These are phyloP conservation scores for Littorina saxatilis DNA, from an alignment of 1,140 invertebrate species.

Conservation along the genomic window DNA sequence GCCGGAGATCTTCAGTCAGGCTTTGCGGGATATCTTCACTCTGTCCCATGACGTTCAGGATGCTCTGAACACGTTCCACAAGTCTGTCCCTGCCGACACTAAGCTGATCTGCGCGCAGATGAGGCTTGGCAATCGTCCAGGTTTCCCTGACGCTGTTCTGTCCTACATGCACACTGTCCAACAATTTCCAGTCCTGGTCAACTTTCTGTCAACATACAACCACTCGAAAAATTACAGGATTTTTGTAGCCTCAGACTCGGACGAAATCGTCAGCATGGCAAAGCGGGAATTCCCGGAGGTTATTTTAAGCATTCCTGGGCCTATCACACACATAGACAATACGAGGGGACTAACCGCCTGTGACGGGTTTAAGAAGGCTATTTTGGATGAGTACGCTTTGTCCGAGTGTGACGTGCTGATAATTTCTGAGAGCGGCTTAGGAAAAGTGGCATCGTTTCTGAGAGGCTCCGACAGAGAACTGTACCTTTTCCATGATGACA, in stretches of 20 bases:
- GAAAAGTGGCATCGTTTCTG: slow-evolving; percentile 38
- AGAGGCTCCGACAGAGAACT: slow-evolving; percentile 25
- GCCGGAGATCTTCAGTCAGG: slow-evolving; percentile 26
- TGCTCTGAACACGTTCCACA: not conserved
- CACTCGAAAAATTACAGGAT: slow-evolving; percentile 27
- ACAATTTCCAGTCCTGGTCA: slow-evolving; percentile 1
- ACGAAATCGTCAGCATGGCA: slow-evolving; percentile 30
- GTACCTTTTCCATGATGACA: slow-evolving; percentile 34
- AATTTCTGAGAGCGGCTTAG: slow-evolving; percentile 42
- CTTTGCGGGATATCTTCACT: not conserved
- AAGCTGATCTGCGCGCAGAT: slow-evolving; percentile 48
- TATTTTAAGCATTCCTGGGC: slow-evolving; percentile 32
- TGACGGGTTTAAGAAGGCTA: slow-evolving; percentile 40
- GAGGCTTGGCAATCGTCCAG: slow-evolving; percentile 40
- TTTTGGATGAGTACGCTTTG: slow-evolving; percentile 40
- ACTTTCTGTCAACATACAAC: slow-evolving; percentile 38
- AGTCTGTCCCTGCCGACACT: not conserved
- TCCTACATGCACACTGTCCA: slow-evolving; percentile 19
- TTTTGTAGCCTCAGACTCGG: slow-evolving; percentile 47
- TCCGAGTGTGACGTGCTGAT: slow-evolving; percentile 42
- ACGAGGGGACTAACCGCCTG: slow-evolving; percentile 8
- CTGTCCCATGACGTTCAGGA: slow-evolving; percentile 4
- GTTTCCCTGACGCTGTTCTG: slow-evolving; percentile 26
- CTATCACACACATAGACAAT: slow-evolving; percentile 45
- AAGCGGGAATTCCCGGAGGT: slow-evolving; percentile 23